Conservation (phyloP, 2,797 vertebrate genomes). For the Enteromius unitaeniatus region DNA sequence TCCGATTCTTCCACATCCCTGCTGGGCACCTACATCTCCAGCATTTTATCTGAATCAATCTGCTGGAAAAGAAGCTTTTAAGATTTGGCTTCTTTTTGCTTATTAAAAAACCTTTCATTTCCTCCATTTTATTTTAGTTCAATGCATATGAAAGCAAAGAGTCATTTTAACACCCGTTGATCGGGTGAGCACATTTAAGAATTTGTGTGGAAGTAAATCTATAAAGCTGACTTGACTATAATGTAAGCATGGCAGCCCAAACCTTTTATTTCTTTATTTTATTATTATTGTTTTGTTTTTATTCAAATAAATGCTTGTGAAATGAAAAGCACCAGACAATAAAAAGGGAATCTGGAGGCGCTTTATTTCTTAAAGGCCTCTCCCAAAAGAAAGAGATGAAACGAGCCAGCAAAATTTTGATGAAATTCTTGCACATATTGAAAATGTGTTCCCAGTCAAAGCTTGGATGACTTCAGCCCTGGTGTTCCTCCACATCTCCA, state of each 20-base stretch:
- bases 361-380: conserved; percentile 28
- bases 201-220: neutral
- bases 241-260: neutral
- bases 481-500: conserved; percentile 43
- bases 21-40: conserved; percentile 44
- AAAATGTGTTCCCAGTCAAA: conserved; percentile 40
- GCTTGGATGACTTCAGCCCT: conserved; percentile 46
- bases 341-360: conserved; percentile 16
- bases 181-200: conserved; percentile 4
- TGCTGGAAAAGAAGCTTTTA: conserved; percentile 57
- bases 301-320: neutral
- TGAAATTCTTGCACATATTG: conserved; percentile 40
- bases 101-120: conserved; percentile 47
- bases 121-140: conserved; percentile 54
- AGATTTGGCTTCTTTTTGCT: conserved; percentile 34
- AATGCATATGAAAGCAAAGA: conserved; percentile 47
- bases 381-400: conserved; percentile 45
- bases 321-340: conserved; percentile 16
- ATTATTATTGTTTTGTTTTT: neutral
- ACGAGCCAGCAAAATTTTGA: conserved; percentile 11
- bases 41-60: conserved; percentile 52
- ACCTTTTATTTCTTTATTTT: neutral
- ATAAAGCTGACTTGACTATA: neutral
- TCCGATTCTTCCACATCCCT: conserved; percentile 39
- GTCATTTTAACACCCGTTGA: conserved; percentile 31